Evolutionary conservation across 2,888 invertebrate genomes (phyloP).

Genomic region (Drosophila niveifrons): DNA sequence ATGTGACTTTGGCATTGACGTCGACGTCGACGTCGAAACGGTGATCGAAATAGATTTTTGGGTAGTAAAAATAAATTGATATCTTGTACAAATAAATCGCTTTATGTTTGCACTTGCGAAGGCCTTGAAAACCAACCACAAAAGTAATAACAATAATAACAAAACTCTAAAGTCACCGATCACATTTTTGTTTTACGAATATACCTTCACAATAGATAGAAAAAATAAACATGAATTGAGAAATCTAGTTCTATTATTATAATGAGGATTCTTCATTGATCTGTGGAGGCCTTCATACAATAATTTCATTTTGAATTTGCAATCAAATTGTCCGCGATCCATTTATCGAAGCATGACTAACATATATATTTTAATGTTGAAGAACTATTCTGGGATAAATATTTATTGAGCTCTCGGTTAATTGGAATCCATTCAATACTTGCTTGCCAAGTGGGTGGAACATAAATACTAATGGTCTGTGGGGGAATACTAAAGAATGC

Average conservation of each 20-base stretch:
- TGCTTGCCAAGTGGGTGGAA: constrained; percentile 4
- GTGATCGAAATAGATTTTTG: constrained; percentile 65
- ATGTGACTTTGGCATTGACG: constrained; percentile 75
- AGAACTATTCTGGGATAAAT: constrained; percentile 2
- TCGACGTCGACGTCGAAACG: constrained; percentile 28
- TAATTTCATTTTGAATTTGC: background rate
- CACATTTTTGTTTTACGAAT: background rate
- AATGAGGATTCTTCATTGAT: constrained; percentile 8
- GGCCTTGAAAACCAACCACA: constrained; percentile 22
- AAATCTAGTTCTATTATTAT: background rate
- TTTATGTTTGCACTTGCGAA: constrained; percentile 18
- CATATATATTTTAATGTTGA: background rate
- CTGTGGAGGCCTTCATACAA: background rate
- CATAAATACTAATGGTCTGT: constrained; percentile 7
- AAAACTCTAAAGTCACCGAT: constrained; percentile 16
- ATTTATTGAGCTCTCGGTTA: constrained; percentile 2
- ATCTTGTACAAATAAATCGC: constrained; percentile 46
- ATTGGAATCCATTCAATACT: constrained; percentile 11
- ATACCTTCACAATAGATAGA: background rate
- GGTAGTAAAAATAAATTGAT: constrained; percentile 51
- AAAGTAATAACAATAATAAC: constrained; percentile 12
- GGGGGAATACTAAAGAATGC: constrained; percentile 20
- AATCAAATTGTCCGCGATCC: background rate
- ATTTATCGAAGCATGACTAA: too few species aligned
- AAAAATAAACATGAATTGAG: background rate